A percentile compares a stretch with the other conserved stretches of the same genome.
phyloP scores from a whole-genome alignment of 2,113 vertebrate species.

The Actenoides hombroni region DNA sequence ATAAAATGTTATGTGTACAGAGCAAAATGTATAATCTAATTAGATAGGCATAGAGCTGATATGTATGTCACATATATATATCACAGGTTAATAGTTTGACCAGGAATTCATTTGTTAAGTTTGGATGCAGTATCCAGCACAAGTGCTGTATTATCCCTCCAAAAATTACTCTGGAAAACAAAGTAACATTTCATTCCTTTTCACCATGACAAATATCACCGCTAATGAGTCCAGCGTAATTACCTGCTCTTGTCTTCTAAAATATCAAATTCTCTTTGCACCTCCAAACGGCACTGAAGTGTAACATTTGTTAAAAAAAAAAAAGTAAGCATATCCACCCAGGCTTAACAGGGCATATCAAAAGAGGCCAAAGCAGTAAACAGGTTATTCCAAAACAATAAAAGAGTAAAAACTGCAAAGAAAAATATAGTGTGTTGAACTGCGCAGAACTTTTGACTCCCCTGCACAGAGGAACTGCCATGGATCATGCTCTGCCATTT shows the following conservation, averaged over 20 bases:
- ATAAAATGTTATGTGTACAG: not conserved
- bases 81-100: not conserved
- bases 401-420: not conserved
- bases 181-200: not conserved
- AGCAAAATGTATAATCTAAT: not conserved
- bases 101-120: not conserved
- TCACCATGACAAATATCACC: not conserved
- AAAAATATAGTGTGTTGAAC: not conserved
- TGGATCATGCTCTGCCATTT: not conserved
- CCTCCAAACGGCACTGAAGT: slow-evolving; percentile 79
- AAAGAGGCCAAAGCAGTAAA: not conserved
- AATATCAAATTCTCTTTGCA: slow-evolving; percentile 77
- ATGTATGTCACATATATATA: too few relatives aligned
- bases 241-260: slow-evolving; percentile 77
- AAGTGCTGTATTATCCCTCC: not conserved
- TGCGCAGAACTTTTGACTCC: not conserved
- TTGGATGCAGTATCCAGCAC: not conserved
- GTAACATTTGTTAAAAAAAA: slow-evolving; percentile 81
- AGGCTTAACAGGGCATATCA: not conserved
- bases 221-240: not conserved
- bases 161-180: not conserved
- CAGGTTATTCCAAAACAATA: not conserved
- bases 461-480: not conserved
- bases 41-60: not conserved
- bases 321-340: not conserved